Base-by-base conservation (phyloP, 2,113 vertebrate genomes). In the Apistogramma diplotaenia region DNA sequence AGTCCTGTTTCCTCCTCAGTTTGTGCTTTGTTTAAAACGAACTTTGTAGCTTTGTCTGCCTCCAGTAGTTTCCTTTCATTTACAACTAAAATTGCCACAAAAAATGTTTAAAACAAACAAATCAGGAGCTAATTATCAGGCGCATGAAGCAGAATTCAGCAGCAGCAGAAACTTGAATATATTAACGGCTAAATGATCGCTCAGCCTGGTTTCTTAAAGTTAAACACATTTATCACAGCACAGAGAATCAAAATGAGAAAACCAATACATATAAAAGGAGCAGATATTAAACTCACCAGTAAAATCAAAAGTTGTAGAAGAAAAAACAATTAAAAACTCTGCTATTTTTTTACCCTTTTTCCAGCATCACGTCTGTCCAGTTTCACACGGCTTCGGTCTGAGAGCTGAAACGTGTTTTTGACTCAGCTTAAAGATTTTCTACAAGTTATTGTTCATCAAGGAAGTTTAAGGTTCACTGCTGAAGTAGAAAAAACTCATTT, bases 351-450 rank as follows among this genome's bases (percentile, higher is more conserved):
- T 33, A 46, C 21, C 15, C 61, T 67, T 15, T 43, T 67, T 67
- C 61, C 61, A 67, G 37, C 37, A 40, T 19, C 76, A 23, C 53
- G 31, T 4, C 1, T 43, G 56, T 89, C 85, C 78, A 85, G 85
- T 82, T 84, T 21, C 65, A 12, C 49, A 3, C 60, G 61, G 6
- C 51, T 56, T 56, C 70, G 43, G 15, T 19, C 5, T n/a, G 78
- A 74, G 31, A 4, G 1, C 23, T 27, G 23, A 18, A 46, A 33
- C 21, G 0, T 18, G 27, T 46, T 51, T 51, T 10, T 43, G 0
- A 67, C 18, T 43, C 21, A 67, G 27, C 15, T 27, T 5, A 2
- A 0, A 65, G 16, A 6, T 4, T 46, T 43, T 46, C 37, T 46
- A 25, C 25, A 67, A 46, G 19, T 19, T 46, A 46, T 40, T 46